These are phyloP conservation scores for Nephrotoma flavescens DNA, from an alignment of 2,888 invertebrate species.

Conservation along the genomic window DNA sequence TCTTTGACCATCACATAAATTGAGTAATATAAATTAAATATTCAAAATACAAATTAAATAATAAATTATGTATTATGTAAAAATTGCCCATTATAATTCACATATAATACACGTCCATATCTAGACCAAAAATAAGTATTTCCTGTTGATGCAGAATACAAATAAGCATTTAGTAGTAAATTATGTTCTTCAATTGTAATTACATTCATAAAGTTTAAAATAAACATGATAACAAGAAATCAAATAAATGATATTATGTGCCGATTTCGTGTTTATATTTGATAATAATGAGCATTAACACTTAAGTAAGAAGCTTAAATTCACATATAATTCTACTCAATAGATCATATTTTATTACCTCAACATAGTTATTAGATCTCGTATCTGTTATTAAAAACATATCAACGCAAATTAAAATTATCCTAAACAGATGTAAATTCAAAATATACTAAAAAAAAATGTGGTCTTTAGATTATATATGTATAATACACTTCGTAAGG, in stretches of 20 bases:
- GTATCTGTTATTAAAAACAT: too few relatives aligned
- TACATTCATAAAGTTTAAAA: neutral
- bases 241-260: neutral
- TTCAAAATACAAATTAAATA: neutral
- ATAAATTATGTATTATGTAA: neutral
- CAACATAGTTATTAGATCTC: too few relatives aligned
- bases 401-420: neutral
- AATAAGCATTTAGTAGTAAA: neutral
- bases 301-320: neutral
- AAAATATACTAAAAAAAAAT: neutral
- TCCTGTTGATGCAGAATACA: neutral
- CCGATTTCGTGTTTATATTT: neutral
- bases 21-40: neutral
- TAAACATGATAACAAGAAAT: neutral
- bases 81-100: neutral
- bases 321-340: too few relatives aligned
- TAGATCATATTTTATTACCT: too few relatives aligned
- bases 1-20: neutral
- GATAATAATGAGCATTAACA: neutral
- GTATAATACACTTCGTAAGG: neutral
- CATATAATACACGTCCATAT: neutral
- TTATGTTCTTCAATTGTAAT: neutral
- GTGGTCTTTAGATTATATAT: neutral
- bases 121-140: neutral
- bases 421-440: neutral